Conservation (phyloP, 2,888 invertebrate species). For the Bugulina stolonifera region DNA sequence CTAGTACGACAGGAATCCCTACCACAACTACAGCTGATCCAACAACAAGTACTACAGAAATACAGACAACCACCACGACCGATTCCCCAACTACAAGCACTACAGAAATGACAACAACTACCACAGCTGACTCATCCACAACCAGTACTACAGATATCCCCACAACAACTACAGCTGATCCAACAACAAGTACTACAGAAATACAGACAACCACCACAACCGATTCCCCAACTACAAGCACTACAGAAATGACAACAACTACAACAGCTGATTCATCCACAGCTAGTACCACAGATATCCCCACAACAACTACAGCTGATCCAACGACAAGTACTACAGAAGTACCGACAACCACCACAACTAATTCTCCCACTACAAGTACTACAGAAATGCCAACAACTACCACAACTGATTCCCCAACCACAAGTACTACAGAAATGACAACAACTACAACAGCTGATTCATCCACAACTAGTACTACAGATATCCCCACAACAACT, state of each 20-base stretch:
- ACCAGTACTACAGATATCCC: not conserved
- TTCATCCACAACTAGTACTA: not conserved
- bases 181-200: not conserved
- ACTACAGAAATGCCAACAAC: not conserved
- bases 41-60: not conserved
- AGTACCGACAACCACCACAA: not conserved
- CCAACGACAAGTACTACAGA: not conserved
- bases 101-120: not conserved
- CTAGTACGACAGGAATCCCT: not conserved
- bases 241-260: not conserved
- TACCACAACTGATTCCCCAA: not conserved
- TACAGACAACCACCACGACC: not conserved
- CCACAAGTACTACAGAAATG: not conserved
- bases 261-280: not conserved
- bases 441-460: not conserved
- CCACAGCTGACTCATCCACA: not conserved
- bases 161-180: not conserved
- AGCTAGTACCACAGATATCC: not conserved
- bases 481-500: not conserved
- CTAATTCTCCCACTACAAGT: not conserved
- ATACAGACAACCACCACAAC: not conserved
- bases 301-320: not conserved
- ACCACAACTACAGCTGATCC: not conserved
- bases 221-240: not conserved
- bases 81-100: not conserved